Base-by-base conservation (phyloP, 2,113 vertebrate genomes). In the Clarias batrachus region DNA sequence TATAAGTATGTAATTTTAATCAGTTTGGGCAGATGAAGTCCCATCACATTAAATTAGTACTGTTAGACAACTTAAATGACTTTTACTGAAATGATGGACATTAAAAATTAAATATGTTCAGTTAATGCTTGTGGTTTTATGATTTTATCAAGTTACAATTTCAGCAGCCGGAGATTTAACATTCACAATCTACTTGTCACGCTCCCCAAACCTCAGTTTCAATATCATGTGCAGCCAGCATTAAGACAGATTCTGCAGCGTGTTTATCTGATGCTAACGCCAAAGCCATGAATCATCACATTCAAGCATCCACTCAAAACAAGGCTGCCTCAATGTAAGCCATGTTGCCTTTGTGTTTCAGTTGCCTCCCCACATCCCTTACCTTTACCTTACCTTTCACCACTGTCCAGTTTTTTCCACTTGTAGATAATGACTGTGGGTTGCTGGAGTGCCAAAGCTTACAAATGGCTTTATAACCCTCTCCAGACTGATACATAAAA, bases 181-280 rank as follows among this genome's bases (percentile, higher is more conserved):
- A 91, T 94, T 94, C 90, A 92, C 93, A 93, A 91, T 91, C 93
- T 90, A 92, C 93, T 92, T 92, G 92, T 95, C 93, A 95, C 92
- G 91, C 90, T 91, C 89, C 92, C 94, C 92, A 94, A 93, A 94
- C 93, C 92, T 91, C 85, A 37, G 90, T 92, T 92, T 94, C 93
- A 94, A 3, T 41, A 89, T 94, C 93, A 94, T 92, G 88, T 89
- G 82, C 93, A 88, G 91, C 91, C 91, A 88, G 91, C 88, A 90
- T 94, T 94, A 94, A 94, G 93, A 92, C 92, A 94, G 93, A 94
- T 91, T 77, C 92, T 95, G 94, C 54, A 30, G 12, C 52, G 59
- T 57, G 16, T 94, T 94, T 93, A 94, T 95, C 93, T 94, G 93
- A 93, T 92, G 91, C 91, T 93, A 93, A 93, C 92, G 89, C 92